These are phyloP conservation scores for Gnatocerus cornutus DNA, from an alignment of 2,888 invertebrate species.

Conservation along the genomic window DNA sequence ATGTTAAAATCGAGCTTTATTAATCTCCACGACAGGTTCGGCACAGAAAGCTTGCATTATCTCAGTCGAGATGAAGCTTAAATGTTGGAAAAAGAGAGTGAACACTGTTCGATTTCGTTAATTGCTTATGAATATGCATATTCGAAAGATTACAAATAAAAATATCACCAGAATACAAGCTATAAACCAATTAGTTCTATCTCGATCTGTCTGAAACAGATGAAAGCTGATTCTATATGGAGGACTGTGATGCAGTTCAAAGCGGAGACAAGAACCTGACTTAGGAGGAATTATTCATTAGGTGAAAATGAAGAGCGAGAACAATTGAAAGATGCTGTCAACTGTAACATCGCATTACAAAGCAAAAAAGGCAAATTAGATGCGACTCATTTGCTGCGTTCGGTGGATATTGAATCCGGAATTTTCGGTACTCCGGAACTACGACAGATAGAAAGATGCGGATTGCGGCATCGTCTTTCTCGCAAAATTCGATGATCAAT, in stretches of 20 bases:
- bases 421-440: too few relatives aligned
- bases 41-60: slow-evolving; percentile 46
- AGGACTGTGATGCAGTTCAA: slow-evolving; percentile 23
- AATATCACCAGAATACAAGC: slow-evolving; percentile 61
- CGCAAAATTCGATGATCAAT: too few relatives aligned
- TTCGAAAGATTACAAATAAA: slow-evolving; percentile 59
- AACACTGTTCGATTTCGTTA: slow-evolving; percentile 55
- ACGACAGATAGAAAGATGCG: too few relatives aligned
- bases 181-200: slow-evolving; percentile 64
- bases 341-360: slow-evolving; percentile 3
- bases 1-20: slow-evolving; percentile 44
- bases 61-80: slow-evolving; percentile 29
- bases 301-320: slow-evolving; percentile 38
- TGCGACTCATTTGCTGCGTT: not conserved
- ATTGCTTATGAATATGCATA: slow-evolving; percentile 63
- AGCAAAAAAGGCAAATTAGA: not conserved
- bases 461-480: too few relatives aligned
- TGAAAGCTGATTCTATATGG: slow-evolving; percentile 49
- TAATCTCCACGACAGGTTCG: slow-evolving; percentile 50
- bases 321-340: slow-evolving; percentile 46
- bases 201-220: slow-evolving; percentile 57
- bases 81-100: slow-evolving; percentile 47
- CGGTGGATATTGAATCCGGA: slow-evolving; percentile 5
- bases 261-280: slow-evolving; percentile 28
- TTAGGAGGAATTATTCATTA: slow-evolving; percentile 47